These are phyloP conservation scores for Actenoides lindsayi DNA, from an alignment of 2,113 vertebrate genomes.

Conservation along the genomic window DNA sequence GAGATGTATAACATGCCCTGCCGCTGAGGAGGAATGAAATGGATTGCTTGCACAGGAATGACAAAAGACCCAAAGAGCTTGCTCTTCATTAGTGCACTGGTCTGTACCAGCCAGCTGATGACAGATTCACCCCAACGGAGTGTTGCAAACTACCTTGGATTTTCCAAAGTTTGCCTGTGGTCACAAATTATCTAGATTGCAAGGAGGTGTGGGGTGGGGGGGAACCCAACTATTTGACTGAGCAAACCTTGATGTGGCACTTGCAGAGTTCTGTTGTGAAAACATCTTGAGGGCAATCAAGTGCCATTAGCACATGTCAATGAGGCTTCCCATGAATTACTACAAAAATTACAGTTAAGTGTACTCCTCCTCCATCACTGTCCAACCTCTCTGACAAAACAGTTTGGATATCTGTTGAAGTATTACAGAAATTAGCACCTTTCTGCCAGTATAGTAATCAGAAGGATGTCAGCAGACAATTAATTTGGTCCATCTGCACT, in stretches of 20 bases:
- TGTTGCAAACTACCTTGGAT: slow-evolving; percentile 83
- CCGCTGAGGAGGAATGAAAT: slow-evolving; percentile 48
- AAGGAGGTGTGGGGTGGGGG: slow-evolving; percentile 64
- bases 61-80: slow-evolving; percentile 34
- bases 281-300: slow-evolving; percentile 83
- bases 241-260: slow-evolving; percentile 76
- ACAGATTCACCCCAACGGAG: slow-evolving; percentile 78
- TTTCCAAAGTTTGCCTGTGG: slow-evolving; percentile 81
- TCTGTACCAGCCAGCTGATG: slow-evolving; percentile 75
- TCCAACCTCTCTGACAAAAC: slow-evolving; percentile 81
- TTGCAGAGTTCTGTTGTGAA: slow-evolving; percentile 80
- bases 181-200: slow-evolving; percentile 84
- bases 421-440: slow-evolving; percentile 84
- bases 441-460: slow-evolving; percentile 84
- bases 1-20: slow-evolving; percentile 25
- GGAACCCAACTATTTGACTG: slow-evolving; percentile 68
- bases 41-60: slow-evolving; percentile 19
- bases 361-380: slow-evolving; percentile 75
- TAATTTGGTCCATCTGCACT: slow-evolving; percentile 85
- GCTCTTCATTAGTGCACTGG: slow-evolving; percentile 77
- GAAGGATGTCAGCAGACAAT: slow-evolving; percentile 81
- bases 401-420: slow-evolving; percentile 82
- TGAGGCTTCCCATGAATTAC: slow-evolving; percentile 78
- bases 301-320: slow-evolving; percentile 85
- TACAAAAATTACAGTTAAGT: slow-evolving; percentile 75